phyloP scores from a whole-genome alignment of 1,140 invertebrate genomes.

The Oreohelix idahoensis region DNA sequence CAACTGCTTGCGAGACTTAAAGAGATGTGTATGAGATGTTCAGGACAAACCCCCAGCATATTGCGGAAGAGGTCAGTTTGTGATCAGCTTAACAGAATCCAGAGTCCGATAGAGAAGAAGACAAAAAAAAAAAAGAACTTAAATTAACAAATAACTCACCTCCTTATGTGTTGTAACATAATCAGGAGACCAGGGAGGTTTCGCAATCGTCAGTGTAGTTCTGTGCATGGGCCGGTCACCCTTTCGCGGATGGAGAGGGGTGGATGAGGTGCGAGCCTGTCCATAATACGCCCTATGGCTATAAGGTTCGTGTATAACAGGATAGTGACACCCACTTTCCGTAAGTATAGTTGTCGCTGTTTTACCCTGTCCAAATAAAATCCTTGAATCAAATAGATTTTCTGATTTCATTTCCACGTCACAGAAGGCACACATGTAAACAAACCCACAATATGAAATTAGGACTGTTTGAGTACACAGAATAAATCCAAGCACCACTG shows the following conservation, averaged over 20 bases:
- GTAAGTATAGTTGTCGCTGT: slow-evolving; percentile 54
- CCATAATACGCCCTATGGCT: slow-evolving; percentile 28
- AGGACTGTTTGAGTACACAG: too few species aligned
- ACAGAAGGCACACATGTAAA: too few species aligned
- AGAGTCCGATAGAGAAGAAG: too few species aligned
- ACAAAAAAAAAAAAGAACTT: neutral
- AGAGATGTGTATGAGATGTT: too few species aligned
- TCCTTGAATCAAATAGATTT: too few species aligned
- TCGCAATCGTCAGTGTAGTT: slow-evolving; percentile 51
- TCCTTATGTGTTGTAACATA: slow-evolving; percentile 56
- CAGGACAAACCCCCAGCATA: too few species aligned
- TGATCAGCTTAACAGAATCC: too few species aligned
- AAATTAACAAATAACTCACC: slow-evolving; percentile 43
- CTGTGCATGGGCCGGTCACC: slow-evolving; percentile 54
- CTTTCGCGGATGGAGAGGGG: slow-evolving; percentile 19
- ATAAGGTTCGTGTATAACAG: slow-evolving; percentile 51
- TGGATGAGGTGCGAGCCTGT: slow-evolving; percentile 2
- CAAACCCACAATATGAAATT: too few species aligned
- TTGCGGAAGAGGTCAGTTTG: too few species aligned
- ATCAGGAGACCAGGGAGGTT: slow-evolving; percentile 54
- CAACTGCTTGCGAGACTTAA: too few species aligned
- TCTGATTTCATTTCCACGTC: too few species aligned
- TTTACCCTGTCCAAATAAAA: slow-evolving; percentile 56
- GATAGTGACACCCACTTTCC: slow-evolving; percentile 57
- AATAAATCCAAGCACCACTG: too few species aligned